Conservation (phyloP, 2,113 vertebrate genomes). For the Sylvia atricapilla region DNA sequence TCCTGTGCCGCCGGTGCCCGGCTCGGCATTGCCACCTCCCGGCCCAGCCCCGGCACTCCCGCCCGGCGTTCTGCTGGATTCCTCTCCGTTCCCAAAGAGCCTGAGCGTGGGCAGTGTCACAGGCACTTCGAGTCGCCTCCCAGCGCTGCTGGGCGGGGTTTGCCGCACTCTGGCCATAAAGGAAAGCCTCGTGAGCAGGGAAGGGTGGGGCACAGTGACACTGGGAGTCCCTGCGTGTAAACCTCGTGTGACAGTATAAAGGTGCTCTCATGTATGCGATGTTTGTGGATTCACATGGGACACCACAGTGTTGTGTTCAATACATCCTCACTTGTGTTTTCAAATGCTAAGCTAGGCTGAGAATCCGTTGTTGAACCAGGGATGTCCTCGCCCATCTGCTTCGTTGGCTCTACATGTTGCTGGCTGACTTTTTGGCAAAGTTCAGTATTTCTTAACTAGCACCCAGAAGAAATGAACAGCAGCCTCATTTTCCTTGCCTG, state of each 20-base stretch:
- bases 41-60: neutral
- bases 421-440: neutral
- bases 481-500: neutral
- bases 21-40: conserved; percentile 65
- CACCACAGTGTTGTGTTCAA: too few species aligned
- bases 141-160: neutral
- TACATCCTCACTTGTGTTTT: neutral
- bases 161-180: neutral
- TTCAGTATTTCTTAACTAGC: neutral
- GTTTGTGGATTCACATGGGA: neutral
- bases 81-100: rapidly evolving
- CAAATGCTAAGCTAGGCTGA: neutral
- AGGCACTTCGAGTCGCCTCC: rapidly evolving
- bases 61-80: rapidly evolving
- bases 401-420: rapidly evolving
- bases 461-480: neutral
- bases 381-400: rapidly evolving
- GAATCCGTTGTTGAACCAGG: rapidly evolving
- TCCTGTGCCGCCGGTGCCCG: neutral
- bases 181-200: neutral
- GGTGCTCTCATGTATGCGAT: rapidly evolving
- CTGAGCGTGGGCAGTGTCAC: rapidly evolving
- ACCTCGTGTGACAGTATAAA: rapidly evolving
- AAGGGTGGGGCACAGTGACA: neutral
- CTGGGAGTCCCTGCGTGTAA: neutral